phyloP scores from a whole-genome alignment of 1,140 invertebrate genomes.

The Pseudachorutes palmiensis region DNA sequence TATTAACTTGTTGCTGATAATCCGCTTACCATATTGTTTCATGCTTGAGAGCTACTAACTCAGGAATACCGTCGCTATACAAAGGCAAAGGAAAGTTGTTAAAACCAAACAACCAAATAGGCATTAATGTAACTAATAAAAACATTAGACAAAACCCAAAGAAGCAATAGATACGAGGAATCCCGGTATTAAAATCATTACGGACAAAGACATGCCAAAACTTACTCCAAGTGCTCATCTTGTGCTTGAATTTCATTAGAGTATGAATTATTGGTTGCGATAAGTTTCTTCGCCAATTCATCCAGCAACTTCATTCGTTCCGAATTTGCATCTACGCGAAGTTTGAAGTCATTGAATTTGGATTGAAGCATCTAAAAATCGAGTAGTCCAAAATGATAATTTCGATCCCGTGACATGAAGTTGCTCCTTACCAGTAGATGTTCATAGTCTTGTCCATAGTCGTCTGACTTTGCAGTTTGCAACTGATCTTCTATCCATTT shows the following conservation, averaged over 20 bases:
- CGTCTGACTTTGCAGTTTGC: conserved; percentile 79
- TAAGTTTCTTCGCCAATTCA: conserved; percentile 78
- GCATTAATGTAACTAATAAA: neutral
- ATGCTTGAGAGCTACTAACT: conserved; percentile 34
- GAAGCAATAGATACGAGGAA: too few relatives aligned
- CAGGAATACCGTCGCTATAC: conserved; percentile 31
- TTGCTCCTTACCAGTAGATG: conserved; percentile 64
- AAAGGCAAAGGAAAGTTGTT: neutral
- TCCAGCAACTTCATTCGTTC: conserved; percentile 90
- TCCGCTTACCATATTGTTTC: conserved; percentile 33
- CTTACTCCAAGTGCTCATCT: conserved; percentile 78
- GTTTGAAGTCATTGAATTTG: conserved; percentile 94
- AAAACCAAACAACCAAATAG: neutral
- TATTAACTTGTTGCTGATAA: conserved; percentile 17
- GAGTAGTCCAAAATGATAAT: conserved; percentile 19
- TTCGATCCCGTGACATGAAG: neutral
- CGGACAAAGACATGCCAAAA: conserved; percentile 22
- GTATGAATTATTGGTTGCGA: conserved; percentile 80
- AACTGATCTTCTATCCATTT: conserved; percentile 92
- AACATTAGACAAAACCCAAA: too few relatives aligned
- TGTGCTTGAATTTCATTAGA: conserved; percentile 75
- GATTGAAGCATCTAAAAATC: conserved; percentile 63
- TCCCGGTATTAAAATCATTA: neutral
- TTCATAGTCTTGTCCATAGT: conserved; percentile 96
- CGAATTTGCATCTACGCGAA: conserved; percentile 78